Conservation (phyloP, 1,140 invertebrate species). For the Hyposmocoma kahamanoa region DNA sequence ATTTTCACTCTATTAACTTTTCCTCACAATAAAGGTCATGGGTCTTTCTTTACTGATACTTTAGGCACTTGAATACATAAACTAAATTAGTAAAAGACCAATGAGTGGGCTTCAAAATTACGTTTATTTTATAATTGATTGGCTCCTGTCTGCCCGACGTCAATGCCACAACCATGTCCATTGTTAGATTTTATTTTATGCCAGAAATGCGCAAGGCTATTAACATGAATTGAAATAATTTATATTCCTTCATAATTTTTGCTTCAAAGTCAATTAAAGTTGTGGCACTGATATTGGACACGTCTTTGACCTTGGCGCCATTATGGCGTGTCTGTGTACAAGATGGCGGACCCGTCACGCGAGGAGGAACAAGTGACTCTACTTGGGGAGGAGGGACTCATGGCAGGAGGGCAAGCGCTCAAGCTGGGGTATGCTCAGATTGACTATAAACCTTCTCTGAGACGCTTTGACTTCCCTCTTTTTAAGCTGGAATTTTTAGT, state of each 20-base stretch:
- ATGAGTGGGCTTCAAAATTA: slow-evolving; percentile 25
- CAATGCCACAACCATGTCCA: slow-evolving; percentile 24
- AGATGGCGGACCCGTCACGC: slow-evolving; percentile 93
- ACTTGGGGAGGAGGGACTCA: slow-evolving; percentile 93
- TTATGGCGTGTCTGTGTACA: slow-evolving; percentile 70
- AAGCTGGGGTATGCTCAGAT: slow-evolving; percentile 84
- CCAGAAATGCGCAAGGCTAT: neutral
- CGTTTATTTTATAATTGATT: neutral
- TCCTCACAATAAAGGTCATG: slow-evolving; percentile 43
- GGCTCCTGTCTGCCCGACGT: slow-evolving; percentile 15
- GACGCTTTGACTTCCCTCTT: slow-evolving; percentile 43
- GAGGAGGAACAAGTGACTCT: slow-evolving; percentile 96
- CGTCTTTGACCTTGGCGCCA: slow-evolving; percentile 57
- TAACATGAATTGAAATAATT: neutral
- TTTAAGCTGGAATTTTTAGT: no score
- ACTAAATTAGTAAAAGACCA: slow-evolving; percentile 12
- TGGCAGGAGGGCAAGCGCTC: slow-evolving; percentile 93
- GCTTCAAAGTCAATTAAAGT: neutral
- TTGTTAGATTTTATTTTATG: slow-evolving; percentile 3
- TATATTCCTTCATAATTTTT: neutral
- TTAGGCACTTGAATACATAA: slow-evolving; percentile 18
- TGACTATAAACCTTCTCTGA: slow-evolving; percentile 46
- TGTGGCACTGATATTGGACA: slow-evolving; percentile 49
- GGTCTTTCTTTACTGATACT: slow-evolving; percentile 31
- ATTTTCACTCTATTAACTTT: slow-evolving; percentile 9